A percentile compares a stretch with the other conserved stretches of the same genome.
Evolutionary conservation across 2,797 vertebrate species (phyloP).

Genomic region (Argentina silus): DNA sequence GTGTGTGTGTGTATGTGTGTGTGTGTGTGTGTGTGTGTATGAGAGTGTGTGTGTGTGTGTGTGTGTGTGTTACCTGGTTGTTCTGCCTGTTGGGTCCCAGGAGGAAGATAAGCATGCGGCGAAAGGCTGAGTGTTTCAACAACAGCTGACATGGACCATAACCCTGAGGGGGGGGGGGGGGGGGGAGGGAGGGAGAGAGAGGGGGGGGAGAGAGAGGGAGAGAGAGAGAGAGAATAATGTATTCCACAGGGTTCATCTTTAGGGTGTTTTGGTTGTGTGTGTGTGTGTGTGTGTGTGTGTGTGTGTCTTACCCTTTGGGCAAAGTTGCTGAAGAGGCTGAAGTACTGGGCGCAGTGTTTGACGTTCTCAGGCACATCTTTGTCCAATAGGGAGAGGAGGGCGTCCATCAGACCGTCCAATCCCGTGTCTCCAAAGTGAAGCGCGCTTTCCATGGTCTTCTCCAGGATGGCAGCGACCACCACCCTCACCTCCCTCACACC

Average conservation of each 20-base stretch:
- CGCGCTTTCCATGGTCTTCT: constrained; percentile 96
- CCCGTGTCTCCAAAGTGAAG: constrained; percentile 91
- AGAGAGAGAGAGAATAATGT: background rate
- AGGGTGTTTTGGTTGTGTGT: background rate
- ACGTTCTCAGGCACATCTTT: constrained; percentile 98
- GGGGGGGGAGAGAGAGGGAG: background rate
- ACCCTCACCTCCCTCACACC: constrained; percentile 92
- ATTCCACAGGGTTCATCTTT: background rate
- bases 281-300: background rate
- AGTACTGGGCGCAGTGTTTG: constrained; percentile 98
- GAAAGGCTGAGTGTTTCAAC: constrained; percentile 90
- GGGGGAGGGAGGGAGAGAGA: background rate
- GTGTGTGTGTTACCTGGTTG: constrained; percentile 84
- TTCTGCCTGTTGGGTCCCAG: constrained; percentile 90
- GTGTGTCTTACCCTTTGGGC: constrained; percentile 87
- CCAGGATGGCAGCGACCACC: constrained; percentile 94
- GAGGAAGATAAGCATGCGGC: constrained; percentile 93
- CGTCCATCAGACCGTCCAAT: constrained; percentile 86
- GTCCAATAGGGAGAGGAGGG: constrained; percentile 92
- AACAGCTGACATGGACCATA: constrained; percentile 88
- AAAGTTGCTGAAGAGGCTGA: constrained; percentile 96
- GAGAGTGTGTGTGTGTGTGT: too few relatives aligned
- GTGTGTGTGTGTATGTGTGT: background rate
- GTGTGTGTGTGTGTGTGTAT: background rate
- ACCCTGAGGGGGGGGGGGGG: constrained; percentile 79